Percentiles rank a stretch among this genome's conserved stretches.
phyloP scores from a whole-genome alignment of 2,797 vertebrate genomes.

The Florisuga fusca region DNA sequence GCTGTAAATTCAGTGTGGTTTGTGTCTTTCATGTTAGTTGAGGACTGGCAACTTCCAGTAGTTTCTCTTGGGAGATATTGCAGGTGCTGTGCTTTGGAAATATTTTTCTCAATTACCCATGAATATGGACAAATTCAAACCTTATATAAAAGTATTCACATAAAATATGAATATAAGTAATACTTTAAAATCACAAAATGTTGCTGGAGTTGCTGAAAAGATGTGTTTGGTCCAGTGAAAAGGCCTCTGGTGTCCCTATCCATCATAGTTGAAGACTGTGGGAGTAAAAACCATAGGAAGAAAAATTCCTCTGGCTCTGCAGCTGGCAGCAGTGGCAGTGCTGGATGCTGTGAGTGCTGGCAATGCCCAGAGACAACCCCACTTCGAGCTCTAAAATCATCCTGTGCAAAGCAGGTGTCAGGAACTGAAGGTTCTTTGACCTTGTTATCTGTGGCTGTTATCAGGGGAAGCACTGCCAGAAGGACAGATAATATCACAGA shows the following conservation, averaged over 20 bases:
- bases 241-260: neutral
- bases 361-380: neutral
- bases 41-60: neutral
- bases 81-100: neutral
- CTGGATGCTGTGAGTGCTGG: neutral
- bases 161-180: neutral
- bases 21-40: neutral
- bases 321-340: neutral
- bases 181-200: neutral
- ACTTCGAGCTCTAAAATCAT: neutral
- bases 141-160: neutral
- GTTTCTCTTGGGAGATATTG: neutral
- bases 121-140: neutral
- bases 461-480: slow-evolving; percentile 19
- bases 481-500: neutral
- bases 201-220: neutral
- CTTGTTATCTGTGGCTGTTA: slow-evolving; percentile 4
- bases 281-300: neutral
- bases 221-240: neutral
- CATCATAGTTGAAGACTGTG: neutral
- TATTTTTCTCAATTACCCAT: neutral
- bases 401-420: slow-evolving; percentile 37
- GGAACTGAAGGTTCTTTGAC: neutral
- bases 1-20: neutral
- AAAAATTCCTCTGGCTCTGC: neutral